Percentiles rank a stretch among this genome's conserved stretches.
Conservation (phyloP, 2,113 vertebrate genomes). For the Typhlomys cinereus region DNA sequence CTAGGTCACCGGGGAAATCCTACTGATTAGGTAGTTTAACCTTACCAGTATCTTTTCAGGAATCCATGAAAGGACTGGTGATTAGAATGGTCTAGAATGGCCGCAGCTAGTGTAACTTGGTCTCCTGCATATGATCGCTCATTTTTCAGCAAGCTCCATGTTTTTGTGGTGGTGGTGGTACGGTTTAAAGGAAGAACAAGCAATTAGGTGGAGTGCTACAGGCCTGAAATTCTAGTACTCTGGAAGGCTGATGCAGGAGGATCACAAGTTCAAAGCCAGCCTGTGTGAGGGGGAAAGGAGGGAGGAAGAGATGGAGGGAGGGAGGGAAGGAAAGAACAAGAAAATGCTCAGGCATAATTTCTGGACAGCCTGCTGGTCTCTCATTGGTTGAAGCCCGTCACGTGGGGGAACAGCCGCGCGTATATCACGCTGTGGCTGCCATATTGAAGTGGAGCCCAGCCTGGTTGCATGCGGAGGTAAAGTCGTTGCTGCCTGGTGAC, state of each 20-base stretch:
- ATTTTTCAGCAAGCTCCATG: neutral
- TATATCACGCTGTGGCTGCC: neutral
- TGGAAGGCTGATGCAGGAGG: too few species aligned
- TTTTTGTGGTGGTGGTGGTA: neutral
- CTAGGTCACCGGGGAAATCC: neutral
- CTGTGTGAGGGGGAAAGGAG: too few species aligned
- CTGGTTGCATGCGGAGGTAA: too few species aligned
- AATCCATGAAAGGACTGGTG: neutral
- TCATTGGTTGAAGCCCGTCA: slow-evolving; percentile 10
- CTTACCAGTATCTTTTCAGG: neutral
- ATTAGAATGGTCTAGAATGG: neutral
- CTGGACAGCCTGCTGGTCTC: neutral
- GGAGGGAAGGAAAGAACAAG: neutral
- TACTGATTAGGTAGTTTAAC: neutral
- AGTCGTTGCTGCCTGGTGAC: too few species aligned
- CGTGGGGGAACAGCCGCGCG: neutral
- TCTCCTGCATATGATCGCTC: neutral
- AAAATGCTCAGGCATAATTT: neutral
- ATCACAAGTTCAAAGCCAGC: too few species aligned
- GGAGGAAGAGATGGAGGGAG: neutral
- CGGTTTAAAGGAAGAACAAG: neutral
- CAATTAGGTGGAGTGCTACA: neutral
- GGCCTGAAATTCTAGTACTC: too few species aligned
- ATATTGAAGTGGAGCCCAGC: neutral
- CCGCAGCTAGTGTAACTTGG: neutral